phyloP scores from a whole-genome alignment of 2,888 invertebrate genomes.

The Himalopsyche kuldschensis region DNA sequence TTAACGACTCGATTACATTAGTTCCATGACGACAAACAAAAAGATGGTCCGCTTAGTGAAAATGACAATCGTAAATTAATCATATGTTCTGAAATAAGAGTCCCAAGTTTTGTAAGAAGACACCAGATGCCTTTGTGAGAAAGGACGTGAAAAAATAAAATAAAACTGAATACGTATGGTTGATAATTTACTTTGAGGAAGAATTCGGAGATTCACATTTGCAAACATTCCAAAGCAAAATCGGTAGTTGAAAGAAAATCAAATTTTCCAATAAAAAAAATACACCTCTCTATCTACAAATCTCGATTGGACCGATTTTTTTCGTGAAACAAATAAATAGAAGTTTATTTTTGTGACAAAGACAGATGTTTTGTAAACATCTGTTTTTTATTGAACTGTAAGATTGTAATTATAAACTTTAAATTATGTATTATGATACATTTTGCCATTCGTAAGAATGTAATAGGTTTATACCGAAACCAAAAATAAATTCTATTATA shows the following conservation, averaged over 20 bases:
- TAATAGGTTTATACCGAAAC: too few species aligned
- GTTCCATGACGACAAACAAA: too few species aligned
- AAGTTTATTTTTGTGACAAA: not conserved
- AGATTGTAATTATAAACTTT: not conserved
- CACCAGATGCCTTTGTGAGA: not conserved
- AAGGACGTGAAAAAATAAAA: not conserved
- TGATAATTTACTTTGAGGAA: not conserved
- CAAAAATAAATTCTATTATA: too few species aligned
- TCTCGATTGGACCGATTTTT: not conserved
- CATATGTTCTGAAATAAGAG: too few species aligned
- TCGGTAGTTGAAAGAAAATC: not conserved
- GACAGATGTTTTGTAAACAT: not conserved
- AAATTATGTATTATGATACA: too few species aligned
- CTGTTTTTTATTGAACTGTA: not conserved
- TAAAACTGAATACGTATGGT: not conserved
- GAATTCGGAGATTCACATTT: not conserved
- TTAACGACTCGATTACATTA: too few species aligned
- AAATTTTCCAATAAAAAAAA: not conserved
- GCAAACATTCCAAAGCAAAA: not conserved
- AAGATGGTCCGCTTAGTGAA: too few species aligned
- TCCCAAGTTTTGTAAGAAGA: not conserved
- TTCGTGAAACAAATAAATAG: not conserved
- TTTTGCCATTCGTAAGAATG: too few species aligned
- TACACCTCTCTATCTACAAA: not conserved
- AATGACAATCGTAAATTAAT: too few species aligned